A percentile compares a stretch with the other conserved stretches of the same genome.
Evolutionary conservation across 2,797 vertebrate genomes (phyloP).

Genomic region (Characodon lateralis): DNA sequence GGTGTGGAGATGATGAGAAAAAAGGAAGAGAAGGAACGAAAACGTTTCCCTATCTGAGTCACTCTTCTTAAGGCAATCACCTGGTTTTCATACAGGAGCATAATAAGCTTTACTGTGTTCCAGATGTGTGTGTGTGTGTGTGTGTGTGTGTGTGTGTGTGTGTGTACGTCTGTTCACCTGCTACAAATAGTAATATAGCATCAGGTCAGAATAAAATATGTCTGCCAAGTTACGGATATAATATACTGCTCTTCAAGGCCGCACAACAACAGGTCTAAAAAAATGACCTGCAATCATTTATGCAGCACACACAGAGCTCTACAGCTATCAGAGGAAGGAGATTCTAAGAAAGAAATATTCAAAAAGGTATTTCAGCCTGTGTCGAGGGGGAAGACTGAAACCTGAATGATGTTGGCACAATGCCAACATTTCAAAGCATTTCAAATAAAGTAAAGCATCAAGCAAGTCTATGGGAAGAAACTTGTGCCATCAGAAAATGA

Average conservation of each 20-base stretch:
- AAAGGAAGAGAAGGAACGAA: conserved; percentile 42
- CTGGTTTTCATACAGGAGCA: conserved; percentile 70
- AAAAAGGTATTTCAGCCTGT: conserved; percentile 44
- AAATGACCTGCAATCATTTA: conserved; percentile 69
- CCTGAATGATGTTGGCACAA: conserved; percentile 14
- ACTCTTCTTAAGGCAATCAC: conserved; percentile 70
- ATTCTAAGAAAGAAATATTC: conserved; percentile 53
- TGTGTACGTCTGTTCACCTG: conserved; percentile 37
- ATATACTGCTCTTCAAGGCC: conserved; percentile 68
- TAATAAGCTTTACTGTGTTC: conserved; percentile 71
- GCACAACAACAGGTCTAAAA: conserved; percentile 66
- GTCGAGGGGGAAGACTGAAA: conserved; percentile 19
- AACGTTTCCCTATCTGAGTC: conserved; percentile 64
- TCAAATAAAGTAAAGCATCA: background rate
- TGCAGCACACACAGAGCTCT: conserved; percentile 45
- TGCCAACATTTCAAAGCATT: conserved; percentile 4
- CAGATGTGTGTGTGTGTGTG: conserved; percentile 17
- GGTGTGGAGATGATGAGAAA: conserved; percentile 43
- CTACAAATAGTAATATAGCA: conserved; percentile 71
- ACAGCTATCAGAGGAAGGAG: conserved; percentile 40
- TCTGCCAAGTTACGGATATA: conserved; percentile 70
- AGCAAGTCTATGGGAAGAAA: too few relatives aligned
- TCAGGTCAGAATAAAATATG: conserved; percentile 68
- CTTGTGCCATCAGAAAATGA: too few relatives aligned
- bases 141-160: conserved; percentile 20